A percentile compares a stretch with the other conserved stretches of the same genome.
phyloP scores from a whole-genome alignment of 2,888 invertebrate species.

The Dioctria rufipes region DNA sequence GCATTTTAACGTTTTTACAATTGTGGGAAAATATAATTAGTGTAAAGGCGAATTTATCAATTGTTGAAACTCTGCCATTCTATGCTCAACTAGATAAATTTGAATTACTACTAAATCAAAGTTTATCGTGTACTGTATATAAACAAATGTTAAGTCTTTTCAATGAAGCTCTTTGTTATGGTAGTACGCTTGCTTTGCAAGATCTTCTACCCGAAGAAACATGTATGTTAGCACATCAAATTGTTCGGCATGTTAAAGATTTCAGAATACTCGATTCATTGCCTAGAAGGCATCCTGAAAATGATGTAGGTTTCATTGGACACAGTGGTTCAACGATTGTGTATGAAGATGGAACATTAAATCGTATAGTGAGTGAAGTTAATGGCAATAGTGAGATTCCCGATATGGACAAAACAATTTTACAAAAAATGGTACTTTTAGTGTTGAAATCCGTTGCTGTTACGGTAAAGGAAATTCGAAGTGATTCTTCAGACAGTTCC shows the following conservation, averaged over 20 bases:
- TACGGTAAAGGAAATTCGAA: conserved; percentile 90
- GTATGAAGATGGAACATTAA: conserved; percentile 60
- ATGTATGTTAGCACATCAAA: conserved; percentile 86
- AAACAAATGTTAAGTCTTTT: conserved; percentile 87
- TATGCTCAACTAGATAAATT: conserved; percentile 88
- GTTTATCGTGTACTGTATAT: conserved; percentile 87
- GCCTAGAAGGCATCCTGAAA: conserved; percentile 69
- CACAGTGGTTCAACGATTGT: conserved; percentile 66
- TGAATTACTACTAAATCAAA: conserved; percentile 79
- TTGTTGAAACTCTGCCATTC: conserved; percentile 90
- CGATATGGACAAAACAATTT: conserved; percentile 80
- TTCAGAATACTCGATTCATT: conserved; percentile 76
- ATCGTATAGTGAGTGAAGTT: not conserved
- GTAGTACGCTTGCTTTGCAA: conserved; percentile 90
- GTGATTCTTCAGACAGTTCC: conserved; percentile 89
- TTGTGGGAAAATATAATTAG: conserved; percentile 93
- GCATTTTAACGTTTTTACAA: conserved; percentile 85
- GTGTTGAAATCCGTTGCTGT: conserved; percentile 91
- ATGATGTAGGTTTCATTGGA: conserved; percentile 68
- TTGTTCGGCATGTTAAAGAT: conserved; percentile 89
- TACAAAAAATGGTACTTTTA: conserved; percentile 89
- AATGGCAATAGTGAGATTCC: conserved; percentile 59
- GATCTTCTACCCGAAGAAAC: conserved; percentile 91
- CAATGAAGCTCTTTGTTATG: conserved; percentile 92
- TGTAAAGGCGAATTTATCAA: conserved; percentile 90